Evolutionary conservation across 2,113 vertebrate species (phyloP).

Genomic region (Tretioscincus oriximinensis): DNA sequence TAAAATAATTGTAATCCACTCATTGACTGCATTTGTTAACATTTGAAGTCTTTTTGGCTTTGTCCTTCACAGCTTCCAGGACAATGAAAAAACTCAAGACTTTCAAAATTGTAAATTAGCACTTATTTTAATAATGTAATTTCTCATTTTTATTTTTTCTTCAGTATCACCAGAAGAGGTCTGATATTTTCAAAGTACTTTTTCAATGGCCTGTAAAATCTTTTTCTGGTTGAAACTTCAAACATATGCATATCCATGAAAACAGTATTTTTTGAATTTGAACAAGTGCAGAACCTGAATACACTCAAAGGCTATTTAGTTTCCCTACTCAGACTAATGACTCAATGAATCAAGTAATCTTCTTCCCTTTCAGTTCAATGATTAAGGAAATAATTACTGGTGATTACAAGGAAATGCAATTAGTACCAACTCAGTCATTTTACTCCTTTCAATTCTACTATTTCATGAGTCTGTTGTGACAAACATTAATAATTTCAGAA

Average conservation of each 20-base stretch:
- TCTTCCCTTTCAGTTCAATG: background rate
- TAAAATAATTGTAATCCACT: background rate
- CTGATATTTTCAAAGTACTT: background rate
- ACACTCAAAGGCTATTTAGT: background rate
- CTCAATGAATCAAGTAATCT: background rate
- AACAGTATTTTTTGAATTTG: background rate
- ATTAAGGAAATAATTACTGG: background rate
- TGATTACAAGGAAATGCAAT: background rate
- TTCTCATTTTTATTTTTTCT: background rate
- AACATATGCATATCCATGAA: background rate
- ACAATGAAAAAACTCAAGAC: background rate
- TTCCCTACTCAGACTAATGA: background rate
- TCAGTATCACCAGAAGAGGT: background rate
- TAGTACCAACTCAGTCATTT: background rate
- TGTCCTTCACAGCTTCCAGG: background rate
- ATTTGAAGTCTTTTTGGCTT: background rate
- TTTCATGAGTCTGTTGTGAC: background rate
- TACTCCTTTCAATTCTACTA: too few relatives aligned
- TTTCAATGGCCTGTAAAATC: background rate
- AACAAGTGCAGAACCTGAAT: background rate
- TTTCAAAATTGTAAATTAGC: background rate
- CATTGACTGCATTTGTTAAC: background rate
- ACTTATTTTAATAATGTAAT: background rate
- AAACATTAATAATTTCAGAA: background rate
- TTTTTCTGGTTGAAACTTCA: background rate